phyloP scores from a whole-genome alignment of 2,113 vertebrate species.

The Pandion haliaetus region DNA sequence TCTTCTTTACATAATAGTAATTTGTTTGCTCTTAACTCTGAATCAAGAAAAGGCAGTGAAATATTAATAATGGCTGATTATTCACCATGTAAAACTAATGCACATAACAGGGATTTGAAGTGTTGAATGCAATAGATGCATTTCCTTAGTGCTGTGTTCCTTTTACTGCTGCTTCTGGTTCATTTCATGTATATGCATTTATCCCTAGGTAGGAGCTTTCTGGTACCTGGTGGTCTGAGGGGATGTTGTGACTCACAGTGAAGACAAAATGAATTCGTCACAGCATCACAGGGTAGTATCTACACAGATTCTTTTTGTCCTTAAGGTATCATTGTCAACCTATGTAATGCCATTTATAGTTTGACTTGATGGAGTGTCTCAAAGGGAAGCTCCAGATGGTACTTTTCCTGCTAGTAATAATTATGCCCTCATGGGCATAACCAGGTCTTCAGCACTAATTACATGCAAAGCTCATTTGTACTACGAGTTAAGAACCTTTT shows the following conservation, averaged over 20 bases:
- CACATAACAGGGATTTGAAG: neutral
- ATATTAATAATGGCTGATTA: neutral
- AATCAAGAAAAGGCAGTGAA: slow-evolving; percentile 12
- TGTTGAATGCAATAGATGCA: neutral
- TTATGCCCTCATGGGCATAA: neutral
- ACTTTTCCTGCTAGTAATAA: neutral
- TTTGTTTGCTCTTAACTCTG: slow-evolving; percentile 9
- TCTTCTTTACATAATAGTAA: slow-evolving; percentile 21
- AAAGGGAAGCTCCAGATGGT: neutral
- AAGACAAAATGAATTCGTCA: neutral
- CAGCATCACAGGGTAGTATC: neutral
- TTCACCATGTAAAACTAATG: neutral
- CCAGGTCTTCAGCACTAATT: neutral
- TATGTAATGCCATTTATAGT: neutral
- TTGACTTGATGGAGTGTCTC: neutral
- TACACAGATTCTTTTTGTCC: neutral
- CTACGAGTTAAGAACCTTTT: neutral
- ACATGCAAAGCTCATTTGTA: neutral
- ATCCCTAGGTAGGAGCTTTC: neutral
- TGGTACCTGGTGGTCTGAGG: neutral
- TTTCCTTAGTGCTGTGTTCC: neutral
- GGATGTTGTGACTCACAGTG: neutral
- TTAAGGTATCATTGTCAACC: neutral
- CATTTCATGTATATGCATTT: neutral
- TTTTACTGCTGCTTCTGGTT: neutral